A percentile compares a stretch with the other conserved stretches of the same genome.
Conservation (phyloP, 2,888 invertebrate species). For the Amphipyra tragopoginis region DNA sequence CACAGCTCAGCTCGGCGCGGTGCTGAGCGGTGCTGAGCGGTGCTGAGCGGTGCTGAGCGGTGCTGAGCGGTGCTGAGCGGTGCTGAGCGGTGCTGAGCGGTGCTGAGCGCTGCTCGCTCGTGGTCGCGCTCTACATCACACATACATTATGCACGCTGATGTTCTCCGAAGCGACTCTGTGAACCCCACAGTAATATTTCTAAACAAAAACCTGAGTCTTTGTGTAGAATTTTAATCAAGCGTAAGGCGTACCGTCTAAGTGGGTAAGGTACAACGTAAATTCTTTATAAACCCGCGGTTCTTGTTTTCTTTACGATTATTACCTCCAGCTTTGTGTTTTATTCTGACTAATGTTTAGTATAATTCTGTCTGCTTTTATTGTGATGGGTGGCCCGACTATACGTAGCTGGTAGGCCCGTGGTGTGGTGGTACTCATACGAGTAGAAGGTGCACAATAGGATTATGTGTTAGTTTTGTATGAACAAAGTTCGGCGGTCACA, state of each 20-base stretch:
- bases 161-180: neutral
- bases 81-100: no score
- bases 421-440: neutral
- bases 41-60: no score
- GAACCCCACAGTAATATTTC: conserved; percentile 5
- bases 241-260: conserved; percentile 10
- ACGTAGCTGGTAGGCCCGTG: no score
- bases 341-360: conserved; percentile 16
- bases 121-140: neutral
- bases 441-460: neutral
- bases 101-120: neutral
- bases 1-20: neutral
- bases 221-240: conserved; percentile 28
- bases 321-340: conserved; percentile 24
- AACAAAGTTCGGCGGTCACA: neutral
- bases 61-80: no score
- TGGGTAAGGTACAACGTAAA: conserved; percentile 19
- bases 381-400: neutral
- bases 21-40: neutral
- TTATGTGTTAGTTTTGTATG: neutral
- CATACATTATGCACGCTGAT: conserved; percentile 15
- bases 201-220: conserved; percentile 17
- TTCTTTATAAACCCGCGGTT: conserved; percentile 37
- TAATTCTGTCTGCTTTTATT: conserved; percentile 7
- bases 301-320: conserved; percentile 34